These are phyloP conservation scores for Drosophila neutralis DNA, from an alignment of 2,888 invertebrate species.

Conservation along the genomic window DNA sequence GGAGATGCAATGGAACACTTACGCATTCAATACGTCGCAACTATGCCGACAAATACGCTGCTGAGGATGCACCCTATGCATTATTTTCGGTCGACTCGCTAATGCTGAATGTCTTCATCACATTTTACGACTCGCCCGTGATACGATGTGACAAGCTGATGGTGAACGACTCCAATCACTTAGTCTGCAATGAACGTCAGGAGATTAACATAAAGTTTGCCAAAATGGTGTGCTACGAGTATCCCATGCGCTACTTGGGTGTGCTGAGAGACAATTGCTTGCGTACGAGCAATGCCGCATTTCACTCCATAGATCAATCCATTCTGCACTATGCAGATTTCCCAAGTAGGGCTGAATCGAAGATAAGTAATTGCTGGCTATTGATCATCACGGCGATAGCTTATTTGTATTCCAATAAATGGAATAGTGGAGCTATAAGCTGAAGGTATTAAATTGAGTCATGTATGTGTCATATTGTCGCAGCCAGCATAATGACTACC, in stretches of 20 bases:
- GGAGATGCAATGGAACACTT: conserved; percentile 10
- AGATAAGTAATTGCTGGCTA: neutral
- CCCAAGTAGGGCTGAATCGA: rapidly evolving
- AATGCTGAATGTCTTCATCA: conserved; percentile 23
- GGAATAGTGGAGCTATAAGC: neutral
- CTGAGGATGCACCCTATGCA: neutral
- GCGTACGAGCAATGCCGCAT: neutral
- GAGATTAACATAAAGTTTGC: conserved; percentile 8
- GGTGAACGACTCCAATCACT: conserved; percentile 5
- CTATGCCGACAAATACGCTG: conserved; percentile 6
- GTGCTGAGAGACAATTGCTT: conserved; percentile 26
- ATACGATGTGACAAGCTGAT: conserved; percentile 8
- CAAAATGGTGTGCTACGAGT: conserved; percentile 18
- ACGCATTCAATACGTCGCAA: neutral
- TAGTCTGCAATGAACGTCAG: conserved; percentile 4
- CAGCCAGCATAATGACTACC: neutral
- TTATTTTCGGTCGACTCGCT: conserved; percentile 11
- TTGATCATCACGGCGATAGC: neutral
- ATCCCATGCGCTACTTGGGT: conserved; percentile 31
- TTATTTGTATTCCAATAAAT: neutral
- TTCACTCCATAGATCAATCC: conserved; percentile 7
- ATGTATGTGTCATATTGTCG: neutral
- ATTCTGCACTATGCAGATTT: conserved; percentile 29
- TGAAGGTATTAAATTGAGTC: neutral
- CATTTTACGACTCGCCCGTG: conserved; percentile 30